Evolutionary conservation across 2,888 invertebrate genomes (phyloP).

Genomic region (Sialis fuliginosa): DNA sequence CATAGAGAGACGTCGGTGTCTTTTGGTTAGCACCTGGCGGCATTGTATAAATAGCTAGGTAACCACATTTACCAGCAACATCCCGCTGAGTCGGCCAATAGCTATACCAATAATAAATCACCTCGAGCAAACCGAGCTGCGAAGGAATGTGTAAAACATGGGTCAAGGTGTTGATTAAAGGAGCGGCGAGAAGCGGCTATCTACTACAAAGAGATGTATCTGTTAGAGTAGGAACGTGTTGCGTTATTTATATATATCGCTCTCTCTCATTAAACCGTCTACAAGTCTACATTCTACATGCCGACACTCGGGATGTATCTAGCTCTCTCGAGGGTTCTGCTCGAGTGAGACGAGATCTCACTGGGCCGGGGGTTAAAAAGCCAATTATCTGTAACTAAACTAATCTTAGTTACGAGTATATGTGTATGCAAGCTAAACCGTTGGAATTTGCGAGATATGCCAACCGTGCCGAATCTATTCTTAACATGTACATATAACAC

Average conservation of each 20-base stretch:
- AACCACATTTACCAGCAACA: slow-evolving; percentile 18
- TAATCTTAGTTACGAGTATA: neutral
- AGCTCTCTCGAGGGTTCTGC: neutral
- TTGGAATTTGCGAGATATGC: neutral
- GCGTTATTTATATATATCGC: no score
- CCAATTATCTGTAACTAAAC: slow-evolving; percentile 10
- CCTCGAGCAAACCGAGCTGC: slow-evolving; percentile 23
- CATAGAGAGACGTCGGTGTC: slow-evolving; percentile 9
- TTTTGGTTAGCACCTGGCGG: slow-evolving; percentile 19
- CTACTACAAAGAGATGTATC: neutral
- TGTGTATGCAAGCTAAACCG: neutral
- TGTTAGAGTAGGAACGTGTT: no score
- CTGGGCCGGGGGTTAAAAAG: slow-evolving; percentile 16
- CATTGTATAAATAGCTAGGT: slow-evolving; percentile 19
- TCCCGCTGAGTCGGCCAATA: slow-evolving; percentile 24
- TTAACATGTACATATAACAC: no score
- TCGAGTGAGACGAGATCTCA: slow-evolving; percentile 8
- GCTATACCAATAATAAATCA: slow-evolving; percentile 26
- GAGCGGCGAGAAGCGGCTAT: slow-evolving; percentile 16
- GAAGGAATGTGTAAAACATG: slow-evolving; percentile 25
- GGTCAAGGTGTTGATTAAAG: slow-evolving; percentile 26
- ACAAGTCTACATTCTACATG: neutral
- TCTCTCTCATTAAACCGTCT: no score
- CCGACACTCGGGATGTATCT: neutral
- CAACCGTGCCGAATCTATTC: no score